A percentile compares a stretch with the other conserved stretches of the same genome.
phyloP scores from a whole-genome alignment of 37 sponge, comb jelly and placozoan genomes.

The Bolinopsis microptera region DNA sequence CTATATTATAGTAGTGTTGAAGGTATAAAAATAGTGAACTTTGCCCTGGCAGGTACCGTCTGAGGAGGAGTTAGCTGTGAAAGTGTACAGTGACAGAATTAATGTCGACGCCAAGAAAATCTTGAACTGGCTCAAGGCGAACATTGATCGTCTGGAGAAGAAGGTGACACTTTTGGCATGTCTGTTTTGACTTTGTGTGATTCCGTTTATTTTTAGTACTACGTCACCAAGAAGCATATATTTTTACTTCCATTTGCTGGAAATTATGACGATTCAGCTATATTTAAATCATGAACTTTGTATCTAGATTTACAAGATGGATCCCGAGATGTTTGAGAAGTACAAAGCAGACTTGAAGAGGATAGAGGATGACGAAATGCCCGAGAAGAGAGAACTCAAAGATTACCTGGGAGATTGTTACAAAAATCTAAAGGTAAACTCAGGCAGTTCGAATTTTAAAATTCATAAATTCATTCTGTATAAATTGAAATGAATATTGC shows the following conservation, averaged over 20 bases:
- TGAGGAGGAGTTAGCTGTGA: conserved; percentile 47
- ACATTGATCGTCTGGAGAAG: conserved; percentile 32
- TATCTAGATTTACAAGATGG: conserved; percentile 35
- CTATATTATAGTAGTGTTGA: too few species aligned
- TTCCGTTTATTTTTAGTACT: not conserved
- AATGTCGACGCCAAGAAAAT: conserved; percentile 53
- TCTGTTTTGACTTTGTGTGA: too few species aligned
- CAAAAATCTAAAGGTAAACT: conserved; percentile 58
- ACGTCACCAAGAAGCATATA: not conserved
- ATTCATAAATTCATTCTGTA: too few species aligned
- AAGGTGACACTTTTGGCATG: too few species aligned
- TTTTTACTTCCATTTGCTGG: not conserved
- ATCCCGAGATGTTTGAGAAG: conserved; percentile 66
- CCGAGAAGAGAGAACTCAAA: conserved; percentile 71
- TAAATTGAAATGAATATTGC: too few species aligned
- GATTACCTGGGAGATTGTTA: conserved; percentile 68
- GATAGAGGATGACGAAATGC: conserved; percentile 66
- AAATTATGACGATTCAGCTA: too few species aligned
- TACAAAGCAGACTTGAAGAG: conserved; percentile 47
- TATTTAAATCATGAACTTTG: not conserved
- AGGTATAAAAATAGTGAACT: too few species aligned
- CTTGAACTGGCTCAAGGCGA: conserved; percentile 23
- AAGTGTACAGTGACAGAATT: conserved; percentile 53
- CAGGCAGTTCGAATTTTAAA: not conserved
- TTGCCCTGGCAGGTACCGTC: conserved; percentile 51